These are phyloP conservation scores for Netelia virgata DNA, from an alignment of 2,888 invertebrate species.

Conservation along the genomic window DNA sequence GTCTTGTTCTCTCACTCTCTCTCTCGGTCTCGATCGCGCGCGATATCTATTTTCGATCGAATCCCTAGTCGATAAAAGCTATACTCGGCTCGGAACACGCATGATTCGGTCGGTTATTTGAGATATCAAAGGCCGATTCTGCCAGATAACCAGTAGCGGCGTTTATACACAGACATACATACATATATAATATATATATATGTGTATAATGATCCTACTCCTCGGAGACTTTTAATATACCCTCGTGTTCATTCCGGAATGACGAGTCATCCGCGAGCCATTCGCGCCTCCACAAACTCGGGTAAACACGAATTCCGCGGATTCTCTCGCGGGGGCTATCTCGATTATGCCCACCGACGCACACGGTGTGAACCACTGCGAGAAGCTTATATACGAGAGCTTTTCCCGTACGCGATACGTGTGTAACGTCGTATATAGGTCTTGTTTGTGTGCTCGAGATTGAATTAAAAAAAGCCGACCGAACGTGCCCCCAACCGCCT, in stretches of 20 bases:
- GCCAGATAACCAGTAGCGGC: constrained; percentile 56
- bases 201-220: neutral
- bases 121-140: constrained; percentile 67
- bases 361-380: no score
- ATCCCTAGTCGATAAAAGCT: constrained; percentile 70
- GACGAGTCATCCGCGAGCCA: constrained; percentile 64
- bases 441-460: neutral
- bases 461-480: neutral
- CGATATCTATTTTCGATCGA: constrained; percentile 72
- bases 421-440: no score
- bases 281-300: constrained; percentile 46
- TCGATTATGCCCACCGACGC: constrained; percentile 32
- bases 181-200: constrained; percentile 19
- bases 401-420: no score
- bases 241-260: constrained; percentile 65
- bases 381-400: no score
- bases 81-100: constrained; percentile 62
- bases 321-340: constrained; percentile 54
- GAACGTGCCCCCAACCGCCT: neutral
- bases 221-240: constrained; percentile 39
- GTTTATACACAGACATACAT: constrained; percentile 3
- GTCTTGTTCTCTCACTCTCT: constrained; percentile 6
- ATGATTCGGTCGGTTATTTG: constrained; percentile 66
- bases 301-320: constrained; percentile 67
- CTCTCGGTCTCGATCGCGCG: constrained; percentile 19